phyloP scores from a whole-genome alignment of 2,888 invertebrate species.

The Frankliniella fusca region DNA sequence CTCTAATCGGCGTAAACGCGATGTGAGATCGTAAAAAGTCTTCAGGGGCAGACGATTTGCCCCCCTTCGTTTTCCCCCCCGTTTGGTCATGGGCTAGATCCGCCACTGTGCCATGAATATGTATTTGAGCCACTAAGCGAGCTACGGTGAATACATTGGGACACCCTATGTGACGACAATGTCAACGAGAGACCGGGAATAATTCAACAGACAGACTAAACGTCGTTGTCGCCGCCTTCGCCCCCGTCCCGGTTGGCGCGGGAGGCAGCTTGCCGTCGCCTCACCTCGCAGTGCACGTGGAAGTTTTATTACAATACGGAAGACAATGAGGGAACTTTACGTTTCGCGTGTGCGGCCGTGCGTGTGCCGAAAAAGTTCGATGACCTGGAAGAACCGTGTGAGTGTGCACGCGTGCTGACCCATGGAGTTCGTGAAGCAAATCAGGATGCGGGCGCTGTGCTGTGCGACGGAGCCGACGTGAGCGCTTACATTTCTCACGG shows the following conservation, averaged over 20 bases:
- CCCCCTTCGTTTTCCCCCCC: too few species aligned
- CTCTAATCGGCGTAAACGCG: background rate
- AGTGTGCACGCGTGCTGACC: background rate
- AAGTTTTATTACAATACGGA: background rate
- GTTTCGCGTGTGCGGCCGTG: background rate
- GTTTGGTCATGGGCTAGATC: too few species aligned
- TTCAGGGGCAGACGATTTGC: too few species aligned
- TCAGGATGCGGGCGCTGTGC: too few species aligned
- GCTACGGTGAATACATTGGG: background rate
- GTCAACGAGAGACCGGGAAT: conserved; percentile 9
- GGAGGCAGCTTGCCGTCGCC: background rate
- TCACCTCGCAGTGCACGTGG: background rate
- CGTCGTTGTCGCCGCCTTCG: background rate
- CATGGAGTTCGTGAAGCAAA: background rate
- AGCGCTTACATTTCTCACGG: background rate
- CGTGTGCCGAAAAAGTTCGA: background rate
- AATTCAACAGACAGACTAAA: background rate
- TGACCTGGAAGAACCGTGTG: background rate
- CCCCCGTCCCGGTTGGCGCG: background rate
- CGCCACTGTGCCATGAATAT: background rate
- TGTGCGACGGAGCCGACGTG: background rate
- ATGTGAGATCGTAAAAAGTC: too few species aligned
- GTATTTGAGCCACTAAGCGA: conserved; percentile 26
- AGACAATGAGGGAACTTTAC: background rate
- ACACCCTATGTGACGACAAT: conserved; percentile 16